Conservation (phyloP, 64 coral and sea anemone genomes). For the Pocillopora damicornis region DNA sequence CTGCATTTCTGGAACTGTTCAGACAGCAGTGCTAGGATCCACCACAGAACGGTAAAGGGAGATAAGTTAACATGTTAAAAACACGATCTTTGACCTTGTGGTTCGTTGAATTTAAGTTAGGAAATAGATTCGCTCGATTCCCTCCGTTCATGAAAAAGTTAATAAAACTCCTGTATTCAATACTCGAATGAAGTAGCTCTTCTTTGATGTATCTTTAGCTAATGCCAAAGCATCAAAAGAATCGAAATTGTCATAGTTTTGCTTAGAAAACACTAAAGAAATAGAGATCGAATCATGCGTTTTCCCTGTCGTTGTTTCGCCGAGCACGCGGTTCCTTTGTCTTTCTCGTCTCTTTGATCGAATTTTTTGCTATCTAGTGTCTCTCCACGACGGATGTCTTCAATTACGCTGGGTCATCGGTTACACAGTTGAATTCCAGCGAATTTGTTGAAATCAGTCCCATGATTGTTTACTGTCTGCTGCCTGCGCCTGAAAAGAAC, state of each 20-base stretch:
- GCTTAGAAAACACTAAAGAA: too few species aligned
- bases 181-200: too few species aligned
- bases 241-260: too few species aligned
- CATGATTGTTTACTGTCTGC: conserved; percentile 19
- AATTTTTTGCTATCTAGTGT: conserved; percentile 4
- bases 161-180: too few species aligned
- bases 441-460: conserved; percentile 3
- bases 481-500: conserved; percentile 31
- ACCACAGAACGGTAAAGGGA: conserved; percentile 1
- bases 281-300: not conserved
- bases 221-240: too few species aligned
- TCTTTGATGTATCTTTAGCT: too few species aligned
- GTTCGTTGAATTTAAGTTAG: not conserved
- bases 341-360: not conserved
- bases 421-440: not conserved
- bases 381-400: not conserved
- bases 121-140: too few species aligned
- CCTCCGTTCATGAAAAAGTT: too few species aligned
- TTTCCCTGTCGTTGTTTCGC: not conserved
- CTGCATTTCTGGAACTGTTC: conserved; percentile 20
- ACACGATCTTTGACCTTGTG: not conserved
- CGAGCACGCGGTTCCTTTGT: conserved; percentile 9
- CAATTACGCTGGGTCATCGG: not conserved
- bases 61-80: not conserved
- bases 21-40: not conserved